Evolutionary conservation across 2,888 invertebrate genomes (phyloP).

Genomic region (Pollenia amentaria): DNA sequence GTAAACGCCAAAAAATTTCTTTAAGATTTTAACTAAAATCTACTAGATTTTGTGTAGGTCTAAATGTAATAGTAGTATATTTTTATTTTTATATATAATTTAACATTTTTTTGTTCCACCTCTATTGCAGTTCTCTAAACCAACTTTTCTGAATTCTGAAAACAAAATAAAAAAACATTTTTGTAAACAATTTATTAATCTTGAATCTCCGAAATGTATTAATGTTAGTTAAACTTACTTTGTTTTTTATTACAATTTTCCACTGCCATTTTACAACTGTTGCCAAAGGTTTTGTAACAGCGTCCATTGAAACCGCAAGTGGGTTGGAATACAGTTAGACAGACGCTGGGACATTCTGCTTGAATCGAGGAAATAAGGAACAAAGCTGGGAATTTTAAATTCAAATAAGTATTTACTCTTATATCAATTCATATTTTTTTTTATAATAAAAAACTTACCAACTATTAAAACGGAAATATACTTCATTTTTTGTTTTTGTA

Average conservation of each 20-base stretch:
- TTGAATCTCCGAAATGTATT: background rate
- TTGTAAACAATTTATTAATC: background rate
- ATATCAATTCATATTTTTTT: background rate
- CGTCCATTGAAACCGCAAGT: constrained; percentile 45
- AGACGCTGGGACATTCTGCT: constrained; percentile 12
- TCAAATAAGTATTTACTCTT: background rate
- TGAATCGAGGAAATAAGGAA: background rate
- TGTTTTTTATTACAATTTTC: background rate
- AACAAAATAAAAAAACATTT: background rate
- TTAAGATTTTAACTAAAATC: no score
- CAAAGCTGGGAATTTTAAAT: background rate
- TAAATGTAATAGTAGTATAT: no score
- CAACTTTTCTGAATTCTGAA: constrained; percentile 12
- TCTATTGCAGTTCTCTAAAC: background rate
- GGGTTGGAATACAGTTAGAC: background rate
- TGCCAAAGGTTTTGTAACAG: constrained; percentile 33
- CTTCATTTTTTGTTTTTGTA: constrained; percentile 7
- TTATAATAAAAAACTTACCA: background rate
- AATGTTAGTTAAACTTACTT: constrained; percentile 4
- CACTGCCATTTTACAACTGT: background rate
- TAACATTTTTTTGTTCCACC: background rate
- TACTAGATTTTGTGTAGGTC: no score
- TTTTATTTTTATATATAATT: background rate
- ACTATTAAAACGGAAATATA: background rate
- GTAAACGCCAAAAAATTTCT: no score